Evolutionary conservation across 2,113 vertebrate species (phyloP).

Genomic region (Lepus europaeus): DNA sequence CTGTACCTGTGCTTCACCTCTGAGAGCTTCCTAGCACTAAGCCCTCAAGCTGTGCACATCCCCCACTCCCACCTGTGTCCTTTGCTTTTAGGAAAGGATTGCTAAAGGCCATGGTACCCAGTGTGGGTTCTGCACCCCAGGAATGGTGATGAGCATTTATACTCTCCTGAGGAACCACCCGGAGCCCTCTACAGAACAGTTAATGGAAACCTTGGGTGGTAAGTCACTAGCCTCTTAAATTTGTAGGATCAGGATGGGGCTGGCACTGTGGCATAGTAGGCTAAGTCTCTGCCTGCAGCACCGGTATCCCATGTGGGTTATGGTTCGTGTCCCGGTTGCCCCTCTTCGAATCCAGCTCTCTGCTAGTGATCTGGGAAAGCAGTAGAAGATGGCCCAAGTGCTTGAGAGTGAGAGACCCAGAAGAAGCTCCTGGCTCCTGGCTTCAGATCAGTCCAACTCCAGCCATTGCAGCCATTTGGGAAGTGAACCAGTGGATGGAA

Average conservation of each 20-base stretch:
- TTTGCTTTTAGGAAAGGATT: conserved; percentile 88
- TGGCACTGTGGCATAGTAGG: too few species aligned
- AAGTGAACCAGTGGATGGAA: too few species aligned
- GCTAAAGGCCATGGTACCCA: conserved; percentile 89
- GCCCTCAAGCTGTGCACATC: neutral
- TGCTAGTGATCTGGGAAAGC: too few species aligned
- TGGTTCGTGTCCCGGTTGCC: too few species aligned
- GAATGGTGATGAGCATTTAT: conserved; percentile 91
- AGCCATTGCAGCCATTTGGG: too few species aligned
- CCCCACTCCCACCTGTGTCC: neutral
- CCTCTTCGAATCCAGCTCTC: too few species aligned
- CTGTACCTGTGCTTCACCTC: neutral
- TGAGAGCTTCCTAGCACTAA: neutral
- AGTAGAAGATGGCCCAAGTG: too few species aligned
- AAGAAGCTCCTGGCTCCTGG: too few species aligned
- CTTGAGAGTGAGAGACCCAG: too few species aligned
- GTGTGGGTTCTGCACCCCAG: conserved; percentile 91
- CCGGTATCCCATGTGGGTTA: too few species aligned
- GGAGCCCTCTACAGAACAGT: conserved; percentile 87
- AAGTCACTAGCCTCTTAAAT: neutral
- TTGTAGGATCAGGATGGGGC: neutral
- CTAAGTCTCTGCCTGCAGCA: too few species aligned
- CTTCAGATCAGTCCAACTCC: too few species aligned
- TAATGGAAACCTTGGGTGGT: conserved; percentile 86
- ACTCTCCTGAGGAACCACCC: conserved; percentile 89